Base-by-base conservation (phyloP, 2,113 vertebrate genomes). In the Myrmecophaga tridactyla region DNA sequence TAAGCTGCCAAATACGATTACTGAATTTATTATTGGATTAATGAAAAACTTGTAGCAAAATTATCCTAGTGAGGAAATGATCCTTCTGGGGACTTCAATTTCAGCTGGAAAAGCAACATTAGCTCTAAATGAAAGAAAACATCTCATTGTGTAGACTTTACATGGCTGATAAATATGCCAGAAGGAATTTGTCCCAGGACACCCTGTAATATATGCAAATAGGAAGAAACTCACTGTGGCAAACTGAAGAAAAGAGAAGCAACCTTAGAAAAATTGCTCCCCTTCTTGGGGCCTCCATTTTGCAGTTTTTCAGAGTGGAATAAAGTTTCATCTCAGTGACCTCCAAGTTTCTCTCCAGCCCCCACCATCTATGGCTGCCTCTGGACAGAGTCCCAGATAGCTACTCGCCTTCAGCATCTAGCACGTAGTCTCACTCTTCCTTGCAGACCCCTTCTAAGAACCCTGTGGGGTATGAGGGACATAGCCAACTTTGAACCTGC, bases 1-100 rank as follows among this genome's bases (percentile, higher is more conserved):
- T 97, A 97, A 97, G 90, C 96, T 95, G 97, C 97, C 97, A 98
- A 98, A 98, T 95, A 98, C 97, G 94, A 97, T 98, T 97, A 96
- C 51, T 93, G 95, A 97, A 98, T 89, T 97, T 98, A 92, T 97
- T 94, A 98, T 93, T 98, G 97, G 96, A 98, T 98, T 98, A 98
- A 98, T 98, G 98, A 98, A 98, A 98, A 98, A 84, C 97, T 97
- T 97, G 96, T 98, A 98, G 97, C 94, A 98, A 98, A 98, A 98
- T 98, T 96, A 98, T 86, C 90, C 86, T 96, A 96, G 88, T 83
- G 93, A 98, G 95, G 86, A 97, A 98, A 98, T 96, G 82, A 97
- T 97, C 60, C 97, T 98, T 89, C 96, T 77, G 96, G 97, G 96
- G 96, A 91, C 92, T 97, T 97, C 94, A 94, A 70, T 98, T 97